Evolutionary conservation across 2,113 vertebrate genomes (phyloP).

Genomic region (Aphyosemion australe): DNA sequence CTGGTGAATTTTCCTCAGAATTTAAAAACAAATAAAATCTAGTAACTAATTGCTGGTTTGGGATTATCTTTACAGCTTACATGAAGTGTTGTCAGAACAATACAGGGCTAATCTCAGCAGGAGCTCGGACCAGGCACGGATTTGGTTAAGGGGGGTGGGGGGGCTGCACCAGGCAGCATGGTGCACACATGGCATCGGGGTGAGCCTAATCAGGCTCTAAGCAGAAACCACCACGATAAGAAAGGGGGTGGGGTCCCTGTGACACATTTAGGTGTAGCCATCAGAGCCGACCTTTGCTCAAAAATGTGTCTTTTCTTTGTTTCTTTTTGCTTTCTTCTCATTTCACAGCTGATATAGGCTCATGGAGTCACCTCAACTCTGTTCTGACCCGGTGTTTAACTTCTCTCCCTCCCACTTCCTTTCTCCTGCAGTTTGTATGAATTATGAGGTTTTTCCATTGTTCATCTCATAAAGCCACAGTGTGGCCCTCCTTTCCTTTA

Average conservation of each 20-base stretch:
- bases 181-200: conserved; percentile 71
- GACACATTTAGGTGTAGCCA: conserved; percentile 64
- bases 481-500: conserved; percentile 79
- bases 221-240: conserved; percentile 65
- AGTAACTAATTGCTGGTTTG: neutral
- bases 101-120: conserved; percentile 59
- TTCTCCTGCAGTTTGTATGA: conserved; percentile 19
- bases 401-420: conserved; percentile 65
- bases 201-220: conserved; percentile 70
- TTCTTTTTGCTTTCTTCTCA: neutral
- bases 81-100: conserved; percentile 61
- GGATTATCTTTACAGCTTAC: conserved; percentile 7
- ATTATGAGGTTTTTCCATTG: conserved; percentile 74
- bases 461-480: conserved; percentile 54
- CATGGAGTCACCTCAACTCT: conserved; percentile 18
- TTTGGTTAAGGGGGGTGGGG: conserved; percentile 34
- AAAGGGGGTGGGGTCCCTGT: conserved; percentile 52
- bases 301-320: neutral
- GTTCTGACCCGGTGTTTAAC: conserved; percentile 19
- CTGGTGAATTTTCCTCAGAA: too few relatives aligned
- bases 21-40: too few relatives aligned
- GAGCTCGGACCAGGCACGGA: conserved; percentile 54
- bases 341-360: conserved; percentile 16
- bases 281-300: conserved; percentile 33
- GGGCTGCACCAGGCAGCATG: conserved; percentile 15